Base-by-base conservation (phyloP, 2,797 vertebrate genomes). In the Siniperca scherzeri region DNA sequence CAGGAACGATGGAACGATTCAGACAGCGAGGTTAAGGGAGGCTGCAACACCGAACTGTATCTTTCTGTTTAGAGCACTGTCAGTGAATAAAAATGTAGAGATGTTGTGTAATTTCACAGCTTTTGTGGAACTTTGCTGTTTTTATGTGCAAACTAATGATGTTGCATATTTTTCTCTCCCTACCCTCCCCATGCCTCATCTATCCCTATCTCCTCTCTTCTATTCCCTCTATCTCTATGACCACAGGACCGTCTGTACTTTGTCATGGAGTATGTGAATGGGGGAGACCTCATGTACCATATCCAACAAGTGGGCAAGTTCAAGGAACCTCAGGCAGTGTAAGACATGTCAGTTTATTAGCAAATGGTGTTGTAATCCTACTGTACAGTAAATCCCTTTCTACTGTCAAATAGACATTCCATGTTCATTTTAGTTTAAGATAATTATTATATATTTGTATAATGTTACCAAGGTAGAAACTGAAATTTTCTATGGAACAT, bases 241-340 rank as follows among this genome's bases (percentile, higher is more conserved):
- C 56, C 22, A 78, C 81, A 99, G 98, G 98, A 99, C 85, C 98
- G 98, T 8, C 96, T 99, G 62, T 99, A 99, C 94, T 99, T 99
- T 65, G 98, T 99, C 81, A 99, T 99, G 98, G 98, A 99, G 72
- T 99, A 98, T 9, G 98, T 99, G 90, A 99, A 96, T 2, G 98
- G 98, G 1, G 98, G 98, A 64, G 98, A 99, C 87, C 97, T 99
- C 88, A 99, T 99, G 98, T 99, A 96, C 80, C 96, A 96, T 78
- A 96, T 96, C 83, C 96, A 96, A 85, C 96, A 96, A 95, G 95
- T 96, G 88, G 96, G 98, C 74, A 99, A 98, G 86, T 99, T 99
- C 91, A 99, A 99, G 94, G 98, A 99, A 86, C 98, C 98, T 7
- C 98, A 99, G 92, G 98, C 98, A 93, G 98, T 99, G 98, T 99